A percentile compares a stretch with the other conserved stretches of the same genome.
phyloP scores from a whole-genome alignment of 2,888 invertebrate genomes.

The Glaucopsyche alexis region DNA sequence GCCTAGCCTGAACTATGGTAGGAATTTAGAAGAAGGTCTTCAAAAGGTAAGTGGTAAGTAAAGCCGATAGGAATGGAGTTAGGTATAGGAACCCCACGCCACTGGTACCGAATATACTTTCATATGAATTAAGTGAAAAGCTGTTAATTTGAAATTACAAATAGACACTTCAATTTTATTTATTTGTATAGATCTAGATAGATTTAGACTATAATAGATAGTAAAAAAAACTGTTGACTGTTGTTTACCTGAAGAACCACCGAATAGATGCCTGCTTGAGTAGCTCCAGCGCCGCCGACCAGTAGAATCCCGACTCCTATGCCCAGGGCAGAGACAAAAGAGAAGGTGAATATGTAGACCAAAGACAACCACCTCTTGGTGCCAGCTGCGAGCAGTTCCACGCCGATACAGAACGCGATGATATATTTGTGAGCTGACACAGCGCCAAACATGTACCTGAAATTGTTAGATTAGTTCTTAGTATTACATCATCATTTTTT shows the following conservation, averaged over 20 bases:
- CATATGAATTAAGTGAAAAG: too few relatives aligned
- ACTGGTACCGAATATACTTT: too few relatives aligned
- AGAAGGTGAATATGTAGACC: constrained; percentile 87
- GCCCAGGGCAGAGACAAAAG: constrained; percentile 89
- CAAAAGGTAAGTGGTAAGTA: too few relatives aligned
- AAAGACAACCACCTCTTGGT: constrained; percentile 82
- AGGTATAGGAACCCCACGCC: too few relatives aligned
- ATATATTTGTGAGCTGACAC: constrained; percentile 93
- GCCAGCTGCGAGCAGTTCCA: constrained; percentile 86
- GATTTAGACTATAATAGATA: too few relatives aligned
- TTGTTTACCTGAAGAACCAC: constrained; percentile 84
- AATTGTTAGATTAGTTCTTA: not conserved
- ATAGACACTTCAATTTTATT: too few relatives aligned
- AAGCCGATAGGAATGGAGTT: too few relatives aligned
- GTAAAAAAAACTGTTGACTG: not conserved
- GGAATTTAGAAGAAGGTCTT: too few relatives aligned
- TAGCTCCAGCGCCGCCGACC: constrained; percentile 79
- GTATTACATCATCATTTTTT: not conserved
- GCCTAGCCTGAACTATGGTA: too few relatives aligned
- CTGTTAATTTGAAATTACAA: too few relatives aligned
- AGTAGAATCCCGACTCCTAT: constrained; percentile 87
- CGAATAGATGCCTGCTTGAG: constrained; percentile 82
- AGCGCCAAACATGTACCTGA: constrained; percentile 90
- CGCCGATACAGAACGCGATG: constrained; percentile 92
- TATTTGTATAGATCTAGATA: too few relatives aligned